These are phyloP conservation scores for Theristus sp. DNA, from an alignment of 2,888 invertebrate genomes.

Conservation along the genomic window DNA sequence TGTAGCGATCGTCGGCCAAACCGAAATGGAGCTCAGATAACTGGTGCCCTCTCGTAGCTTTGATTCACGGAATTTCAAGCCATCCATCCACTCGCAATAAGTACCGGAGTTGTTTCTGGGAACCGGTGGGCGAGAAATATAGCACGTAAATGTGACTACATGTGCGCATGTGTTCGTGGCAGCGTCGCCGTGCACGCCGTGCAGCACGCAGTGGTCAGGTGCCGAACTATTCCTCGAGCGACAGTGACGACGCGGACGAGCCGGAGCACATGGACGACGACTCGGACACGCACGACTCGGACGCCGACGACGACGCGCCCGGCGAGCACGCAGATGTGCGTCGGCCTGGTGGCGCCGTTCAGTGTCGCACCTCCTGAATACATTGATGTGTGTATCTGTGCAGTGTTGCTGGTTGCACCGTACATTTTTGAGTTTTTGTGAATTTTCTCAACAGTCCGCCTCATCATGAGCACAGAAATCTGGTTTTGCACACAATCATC, in stretches of 20 bases:
- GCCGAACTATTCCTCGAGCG: neutral
- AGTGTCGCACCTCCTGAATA: neutral
- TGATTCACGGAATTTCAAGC: too few species aligned
- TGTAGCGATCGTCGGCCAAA: too few species aligned
- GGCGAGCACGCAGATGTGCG: neutral
- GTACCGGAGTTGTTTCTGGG: too few species aligned
- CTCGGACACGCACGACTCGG: neutral
- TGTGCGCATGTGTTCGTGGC: neutral
- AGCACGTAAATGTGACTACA: neutral
- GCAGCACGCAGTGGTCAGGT: neutral
- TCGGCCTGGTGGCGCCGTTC: neutral
- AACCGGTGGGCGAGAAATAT: too few species aligned
- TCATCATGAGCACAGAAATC: too few species aligned
- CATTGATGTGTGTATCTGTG: constrained; percentile 60
- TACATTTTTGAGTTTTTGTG: constrained; percentile 71
- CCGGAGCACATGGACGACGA: neutral
- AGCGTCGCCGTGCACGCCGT: neutral
- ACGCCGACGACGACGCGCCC: neutral
- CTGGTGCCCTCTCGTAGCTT: too few species aligned
- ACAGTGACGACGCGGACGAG: neutral
- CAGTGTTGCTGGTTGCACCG: constrained; percentile 96
- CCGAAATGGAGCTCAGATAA: too few species aligned
- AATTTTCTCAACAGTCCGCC: too few species aligned
- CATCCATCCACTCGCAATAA: too few species aligned
- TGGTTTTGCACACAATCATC: too few species aligned